Percentiles rank a stretch among this genome's conserved stretches.
These are phyloP conservation scores for Cheilosia vernalis DNA, from an alignment of 2,888 invertebrate species.

Conservation along the genomic window DNA sequence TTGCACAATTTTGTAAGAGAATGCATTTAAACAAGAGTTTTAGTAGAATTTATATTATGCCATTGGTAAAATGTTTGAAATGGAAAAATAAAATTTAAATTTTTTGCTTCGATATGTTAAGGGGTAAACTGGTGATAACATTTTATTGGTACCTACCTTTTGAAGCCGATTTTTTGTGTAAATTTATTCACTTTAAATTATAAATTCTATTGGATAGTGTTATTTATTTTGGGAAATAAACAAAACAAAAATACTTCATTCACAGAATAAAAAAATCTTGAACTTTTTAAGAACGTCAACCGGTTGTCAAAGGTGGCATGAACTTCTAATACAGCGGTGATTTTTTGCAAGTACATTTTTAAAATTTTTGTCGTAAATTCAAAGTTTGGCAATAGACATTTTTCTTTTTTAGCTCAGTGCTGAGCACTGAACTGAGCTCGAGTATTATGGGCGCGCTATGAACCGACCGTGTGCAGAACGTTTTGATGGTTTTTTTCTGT, in stretches of 20 bases:
- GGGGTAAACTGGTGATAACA: background rate
- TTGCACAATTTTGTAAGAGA: conserved; percentile 81
- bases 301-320: background rate
- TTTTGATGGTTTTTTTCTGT: too few species aligned
- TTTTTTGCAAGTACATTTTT: conserved; percentile 2
- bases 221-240: conserved; percentile 38
- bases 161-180: background rate
- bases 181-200: conserved; percentile 1
- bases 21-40: conserved; percentile 20
- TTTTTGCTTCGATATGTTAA: conserved; percentile 30
- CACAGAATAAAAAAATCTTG: conserved; percentile 3
- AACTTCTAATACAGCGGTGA: conserved; percentile 25
- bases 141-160: conserved; percentile 37
- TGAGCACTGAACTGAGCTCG: too few species aligned
- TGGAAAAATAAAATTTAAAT: conserved; percentile 23
- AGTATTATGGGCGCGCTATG: too few species aligned
- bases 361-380: too few species aligned
- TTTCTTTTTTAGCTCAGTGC: too few species aligned
- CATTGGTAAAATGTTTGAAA: conserved; percentile 34
- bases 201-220: background rate
- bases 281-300: conserved; percentile 34
- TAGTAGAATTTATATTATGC: conserved; percentile 31
- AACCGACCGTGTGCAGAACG: too few species aligned
- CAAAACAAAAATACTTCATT: conserved; percentile 47
- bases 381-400: too few species aligned